Evolutionary conservation across 2,113 vertebrate species (phyloP).

Genomic region (Microcebus tavaratra): DNA sequence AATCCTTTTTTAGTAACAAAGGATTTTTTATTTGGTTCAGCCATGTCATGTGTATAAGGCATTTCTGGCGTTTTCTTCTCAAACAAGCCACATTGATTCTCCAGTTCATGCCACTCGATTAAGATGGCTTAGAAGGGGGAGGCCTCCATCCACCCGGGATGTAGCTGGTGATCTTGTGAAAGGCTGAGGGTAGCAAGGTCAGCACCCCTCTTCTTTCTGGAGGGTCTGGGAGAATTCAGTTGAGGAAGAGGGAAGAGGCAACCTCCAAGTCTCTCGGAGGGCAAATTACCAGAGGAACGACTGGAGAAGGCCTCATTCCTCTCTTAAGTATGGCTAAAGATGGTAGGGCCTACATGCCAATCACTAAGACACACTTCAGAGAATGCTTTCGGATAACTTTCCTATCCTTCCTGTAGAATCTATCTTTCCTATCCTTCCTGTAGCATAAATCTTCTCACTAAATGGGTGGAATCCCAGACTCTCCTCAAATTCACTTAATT

Average conservation of each 20-base stretch:
- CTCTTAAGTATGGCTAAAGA: neutral
- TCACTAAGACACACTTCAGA: neutral
- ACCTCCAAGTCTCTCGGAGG: neutral
- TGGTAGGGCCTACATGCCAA: neutral
- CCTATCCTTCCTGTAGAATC: neutral
- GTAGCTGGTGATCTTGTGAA: neutral
- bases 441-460: neutral
- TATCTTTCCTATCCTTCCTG: neutral
- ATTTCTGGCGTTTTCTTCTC: neutral
- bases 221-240: neutral
- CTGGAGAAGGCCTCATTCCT: neutral
- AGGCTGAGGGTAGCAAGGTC: neutral
- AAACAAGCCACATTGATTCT: neutral
- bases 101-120: neutral
- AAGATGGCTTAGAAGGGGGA: neutral
- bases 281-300: conserved; percentile 4
- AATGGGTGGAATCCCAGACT: neutral
- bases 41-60: neutral
- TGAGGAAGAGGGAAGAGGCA: neutral
- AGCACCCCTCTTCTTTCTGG: neutral
- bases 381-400: neutral
- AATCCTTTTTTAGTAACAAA: neutral
- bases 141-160: neutral
- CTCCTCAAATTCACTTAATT: conserved; percentile 51
- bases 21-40: neutral